Conservation (phyloP, 2,888 invertebrate species). For the Tethea ocularis region DNA sequence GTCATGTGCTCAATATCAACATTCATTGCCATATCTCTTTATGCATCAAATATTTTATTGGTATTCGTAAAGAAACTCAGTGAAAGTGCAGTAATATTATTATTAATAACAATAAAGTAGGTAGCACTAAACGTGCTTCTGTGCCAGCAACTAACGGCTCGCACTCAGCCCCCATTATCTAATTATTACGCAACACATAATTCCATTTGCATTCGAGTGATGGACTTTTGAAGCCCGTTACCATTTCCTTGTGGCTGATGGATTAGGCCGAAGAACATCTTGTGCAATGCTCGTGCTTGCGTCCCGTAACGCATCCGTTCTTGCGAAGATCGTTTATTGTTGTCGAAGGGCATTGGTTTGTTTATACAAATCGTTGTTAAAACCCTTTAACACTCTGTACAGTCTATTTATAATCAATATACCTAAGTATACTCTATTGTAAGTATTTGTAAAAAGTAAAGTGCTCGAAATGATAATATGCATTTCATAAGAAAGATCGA, state of each 20-base stretch:
- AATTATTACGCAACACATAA: slow-evolving; percentile 64
- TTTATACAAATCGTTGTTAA: background rate
- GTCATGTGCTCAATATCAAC: slow-evolving; percentile 13
- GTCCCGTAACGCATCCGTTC: slow-evolving; percentile 46
- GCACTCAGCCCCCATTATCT: slow-evolving; percentile 55
- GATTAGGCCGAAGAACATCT: slow-evolving; percentile 39
- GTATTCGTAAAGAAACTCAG: slow-evolving; percentile 34
- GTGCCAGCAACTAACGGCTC: slow-evolving; percentile 37
- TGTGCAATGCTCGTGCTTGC: slow-evolving; percentile 56
- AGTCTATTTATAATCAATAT: background rate
- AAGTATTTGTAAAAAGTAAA: background rate
- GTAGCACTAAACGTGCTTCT: slow-evolving; percentile 36
- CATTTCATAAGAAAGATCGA: background rate
- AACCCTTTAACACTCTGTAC: background rate
- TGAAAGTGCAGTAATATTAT: slow-evolving; percentile 62
- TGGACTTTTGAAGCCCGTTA: slow-evolving; percentile 51
- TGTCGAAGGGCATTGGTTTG: background rate
- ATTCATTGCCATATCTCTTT: slow-evolving; percentile 32
- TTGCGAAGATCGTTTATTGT: slow-evolving; percentile 24
- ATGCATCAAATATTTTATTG: slow-evolving; percentile 25
- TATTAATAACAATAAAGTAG: slow-evolving; percentile 43
- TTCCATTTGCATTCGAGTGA: slow-evolving; percentile 56
- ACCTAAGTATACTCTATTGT: background rate
- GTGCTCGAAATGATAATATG: background rate
- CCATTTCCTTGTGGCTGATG: slow-evolving; percentile 51